Evolutionary conservation across 2,113 vertebrate genomes (phyloP).

Genomic region (human (Homo sapiens)): GRCh38 chr2:164249501-164250000

Average conservation of each 20-base stretch:
- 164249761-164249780: conserved; percentile 29
- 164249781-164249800: not conserved
- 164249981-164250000: not conserved
- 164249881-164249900: conserved; percentile 38
- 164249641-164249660: conserved; percentile 26
- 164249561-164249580: not conserved
- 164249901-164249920: conserved; percentile 1
- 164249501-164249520: conserved; percentile 12
- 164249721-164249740: conserved; percentile 1
- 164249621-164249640: not conserved
- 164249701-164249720: conserved; percentile 15
- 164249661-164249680: conserved; percentile 23
- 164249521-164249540: not conserved
- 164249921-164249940: not conserved
- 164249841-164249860: conserved; percentile 32
- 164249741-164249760: conserved; percentile 52
- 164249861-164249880: conserved; percentile 20
- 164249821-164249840: conserved; percentile 28
- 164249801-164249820: conserved; percentile 7
- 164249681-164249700: conserved; percentile 19
- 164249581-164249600: not conserved
- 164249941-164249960: not conserved
- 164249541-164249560: not conserved
- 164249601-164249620: not conserved
- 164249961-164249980: conserved; percentile 46